Conservation (phyloP, 2,797 vertebrate species). For the Falco cherrug region DNA sequence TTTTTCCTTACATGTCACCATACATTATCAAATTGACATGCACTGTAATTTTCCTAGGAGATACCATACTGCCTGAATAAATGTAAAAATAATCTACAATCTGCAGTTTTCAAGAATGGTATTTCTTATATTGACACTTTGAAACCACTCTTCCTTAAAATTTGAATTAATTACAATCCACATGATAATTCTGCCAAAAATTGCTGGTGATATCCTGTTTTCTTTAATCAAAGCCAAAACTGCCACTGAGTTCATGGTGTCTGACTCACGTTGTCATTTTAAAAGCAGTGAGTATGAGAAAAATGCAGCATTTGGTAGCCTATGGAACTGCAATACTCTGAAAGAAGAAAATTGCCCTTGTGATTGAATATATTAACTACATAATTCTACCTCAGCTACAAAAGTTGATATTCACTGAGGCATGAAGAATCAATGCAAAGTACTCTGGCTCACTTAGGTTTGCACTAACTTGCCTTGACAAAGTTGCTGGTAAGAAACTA, state of each 20-base stretch:
- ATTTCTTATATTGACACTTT: not conserved
- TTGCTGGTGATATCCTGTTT: not conserved
- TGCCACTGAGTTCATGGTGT: not conserved
- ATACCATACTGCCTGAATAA: not conserved
- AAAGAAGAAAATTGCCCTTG: not conserved
- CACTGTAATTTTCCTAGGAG: not conserved
- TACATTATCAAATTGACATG: not conserved
- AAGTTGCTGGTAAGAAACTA: not conserved
- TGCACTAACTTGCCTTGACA: not conserved
- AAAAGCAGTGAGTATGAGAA: not conserved
- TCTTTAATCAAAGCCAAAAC: not conserved
- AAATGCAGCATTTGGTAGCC: not conserved
- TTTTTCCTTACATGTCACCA: constrained; percentile 21
- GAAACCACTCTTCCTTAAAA: not conserved
- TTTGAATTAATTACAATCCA: not conserved
- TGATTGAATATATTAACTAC: not conserved
- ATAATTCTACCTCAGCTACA: not conserved
- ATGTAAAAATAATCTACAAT: not conserved
- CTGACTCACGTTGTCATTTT: not conserved
- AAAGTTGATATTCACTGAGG: not conserved
- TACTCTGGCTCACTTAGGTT: not conserved
- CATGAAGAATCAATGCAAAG: not conserved
- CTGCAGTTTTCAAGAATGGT: not conserved
- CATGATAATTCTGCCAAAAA: not conserved
- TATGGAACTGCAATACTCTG: not conserved